These are phyloP conservation scores for Sitobion miscanthi DNA, from an alignment of 1,140 invertebrate genomes.

Conservation along the genomic window DNA sequence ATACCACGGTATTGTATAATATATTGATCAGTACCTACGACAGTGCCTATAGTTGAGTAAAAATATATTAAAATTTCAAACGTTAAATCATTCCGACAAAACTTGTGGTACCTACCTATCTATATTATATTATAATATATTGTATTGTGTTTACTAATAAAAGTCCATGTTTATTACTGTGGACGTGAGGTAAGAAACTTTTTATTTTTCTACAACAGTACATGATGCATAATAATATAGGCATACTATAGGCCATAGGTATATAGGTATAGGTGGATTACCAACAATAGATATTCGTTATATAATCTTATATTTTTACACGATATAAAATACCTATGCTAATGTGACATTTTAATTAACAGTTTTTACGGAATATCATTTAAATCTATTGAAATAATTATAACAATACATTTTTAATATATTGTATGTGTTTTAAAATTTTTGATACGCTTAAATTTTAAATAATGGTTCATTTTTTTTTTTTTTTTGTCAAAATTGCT, in stretches of 20 bases:
- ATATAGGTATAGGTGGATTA: neutral
- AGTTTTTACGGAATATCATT: neutral
- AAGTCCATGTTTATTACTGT: neutral
- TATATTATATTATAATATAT: neutral
- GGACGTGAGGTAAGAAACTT: neutral
- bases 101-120: neutral
- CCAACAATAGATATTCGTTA: neutral
- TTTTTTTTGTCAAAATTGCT: neutral
- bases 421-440: neutral
- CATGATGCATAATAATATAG: neutral
- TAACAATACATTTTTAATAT: neutral
- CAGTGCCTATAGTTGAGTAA: neutral
- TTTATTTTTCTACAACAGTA: neutral
- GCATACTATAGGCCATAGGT: neutral
- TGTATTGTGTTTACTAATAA: neutral
- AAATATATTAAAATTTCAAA: conserved; percentile 2
- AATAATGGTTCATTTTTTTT: neutral
- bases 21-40: neutral
- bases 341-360: neutral
- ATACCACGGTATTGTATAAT: too few species aligned
- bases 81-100: neutral
- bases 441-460: neutral
- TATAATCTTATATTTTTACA: neutral
- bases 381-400: neutral
- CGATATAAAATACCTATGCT: neutral